These are phyloP conservation scores for Frankliniella fusca DNA, from an alignment of 2,888 invertebrate genomes.

Conservation along the genomic window DNA sequence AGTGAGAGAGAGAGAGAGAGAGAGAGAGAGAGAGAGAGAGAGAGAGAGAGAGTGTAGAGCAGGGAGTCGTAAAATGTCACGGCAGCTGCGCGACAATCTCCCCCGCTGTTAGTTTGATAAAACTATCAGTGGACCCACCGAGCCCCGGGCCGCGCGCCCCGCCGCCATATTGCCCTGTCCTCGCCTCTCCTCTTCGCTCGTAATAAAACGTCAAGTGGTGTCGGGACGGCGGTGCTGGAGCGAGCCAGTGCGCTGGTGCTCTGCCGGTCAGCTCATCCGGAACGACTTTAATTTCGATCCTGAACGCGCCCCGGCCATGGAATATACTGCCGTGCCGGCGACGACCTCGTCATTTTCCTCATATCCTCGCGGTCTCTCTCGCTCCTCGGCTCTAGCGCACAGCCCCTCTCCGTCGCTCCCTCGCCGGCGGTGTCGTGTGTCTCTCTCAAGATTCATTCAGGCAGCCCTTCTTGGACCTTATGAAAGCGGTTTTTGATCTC, in stretches of 20 bases:
- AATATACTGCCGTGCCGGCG: background rate
- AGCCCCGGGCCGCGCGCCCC: background rate
- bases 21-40: no score
- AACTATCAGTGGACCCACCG: no score
- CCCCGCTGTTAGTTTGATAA: no score
- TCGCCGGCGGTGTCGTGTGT: background rate
- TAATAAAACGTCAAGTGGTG: background rate
- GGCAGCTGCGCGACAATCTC: no score
- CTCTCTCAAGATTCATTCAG: background rate
- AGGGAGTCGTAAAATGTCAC: no score
- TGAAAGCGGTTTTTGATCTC: conserved; percentile 7
- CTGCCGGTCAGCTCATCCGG: background rate
- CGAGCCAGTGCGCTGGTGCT: no score
- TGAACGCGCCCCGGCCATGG: background rate
- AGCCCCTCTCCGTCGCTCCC: background rate
- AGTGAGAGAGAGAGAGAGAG: no score
- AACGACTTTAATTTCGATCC: background rate
- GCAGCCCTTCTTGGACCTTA: background rate
- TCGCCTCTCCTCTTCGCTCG: background rate
- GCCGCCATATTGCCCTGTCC: background rate
- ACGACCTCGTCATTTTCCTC: background rate
- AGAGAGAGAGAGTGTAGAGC: no score
- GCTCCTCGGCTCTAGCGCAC: background rate
- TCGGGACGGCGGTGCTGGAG: background rate
- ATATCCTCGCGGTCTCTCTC: background rate